Evolutionary conservation across 2,888 invertebrate genomes (phyloP).

Genomic region (Sphaerophoria taeniata): DNA sequence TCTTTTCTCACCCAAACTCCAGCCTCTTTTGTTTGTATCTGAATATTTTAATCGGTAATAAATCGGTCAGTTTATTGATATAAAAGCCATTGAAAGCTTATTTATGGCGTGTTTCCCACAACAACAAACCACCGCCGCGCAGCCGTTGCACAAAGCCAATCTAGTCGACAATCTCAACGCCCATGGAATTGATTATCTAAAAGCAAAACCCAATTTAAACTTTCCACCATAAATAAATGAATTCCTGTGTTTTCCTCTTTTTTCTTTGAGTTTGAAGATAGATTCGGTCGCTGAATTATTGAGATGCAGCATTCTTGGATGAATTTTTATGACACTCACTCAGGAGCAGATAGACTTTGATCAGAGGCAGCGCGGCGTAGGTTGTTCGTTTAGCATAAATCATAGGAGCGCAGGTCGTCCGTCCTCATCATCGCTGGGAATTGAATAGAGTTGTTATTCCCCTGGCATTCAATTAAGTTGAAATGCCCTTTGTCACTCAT

Average conservation of each 20-base stretch:
- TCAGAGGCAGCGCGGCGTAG: conserved; percentile 24
- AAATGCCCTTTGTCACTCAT: conserved; percentile 51
- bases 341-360: background rate
- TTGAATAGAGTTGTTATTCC: conserved; percentile 10
- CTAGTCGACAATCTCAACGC: conserved; percentile 33
- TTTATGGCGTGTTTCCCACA: conserved; percentile 35
- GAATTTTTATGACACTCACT: conserved; percentile 37
- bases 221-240: conserved; percentile 55
- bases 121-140: background rate
- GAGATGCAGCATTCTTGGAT: conserved; percentile 45
- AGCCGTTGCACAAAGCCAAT: conserved; percentile 7
- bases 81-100: conserved; percentile 21
- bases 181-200: conserved; percentile 36
- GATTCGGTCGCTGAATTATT: conserved; percentile 30
- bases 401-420: conserved; percentile 14
- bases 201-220: conserved; percentile 54
- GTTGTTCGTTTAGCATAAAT: conserved; percentile 54
- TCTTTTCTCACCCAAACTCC: background rate
- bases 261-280: background rate
- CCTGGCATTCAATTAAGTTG: conserved; percentile 31
- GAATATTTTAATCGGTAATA: conserved; percentile 21
- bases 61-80: conserved; percentile 33
- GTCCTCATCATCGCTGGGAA: background rate
- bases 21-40: background rate
- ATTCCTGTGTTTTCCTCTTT: conserved; percentile 25